Evolutionary conservation across 1,140 invertebrate species (phyloP).

Genomic region (Platorchestia sp.): DNA sequence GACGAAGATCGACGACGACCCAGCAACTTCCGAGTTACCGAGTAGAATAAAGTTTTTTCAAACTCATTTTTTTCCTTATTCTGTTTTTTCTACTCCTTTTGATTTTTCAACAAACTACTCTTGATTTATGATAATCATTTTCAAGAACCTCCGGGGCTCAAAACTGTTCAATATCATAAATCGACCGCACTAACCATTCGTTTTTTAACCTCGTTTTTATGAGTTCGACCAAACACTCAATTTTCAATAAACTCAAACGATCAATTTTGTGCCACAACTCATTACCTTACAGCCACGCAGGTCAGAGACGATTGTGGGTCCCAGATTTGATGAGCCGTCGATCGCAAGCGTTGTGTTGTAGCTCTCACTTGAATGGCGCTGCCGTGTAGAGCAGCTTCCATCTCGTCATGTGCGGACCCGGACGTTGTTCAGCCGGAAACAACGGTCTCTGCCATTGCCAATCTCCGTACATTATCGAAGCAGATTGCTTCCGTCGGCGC

Average conservation of each 20-base stretch:
- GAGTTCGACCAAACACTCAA: too few species aligned
- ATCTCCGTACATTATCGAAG: conserved; percentile 45
- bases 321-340: not conserved
- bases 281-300: not conserved
- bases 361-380: not conserved
- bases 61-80: too few species aligned
- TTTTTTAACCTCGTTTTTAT: too few species aligned
- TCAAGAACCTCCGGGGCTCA: too few species aligned
- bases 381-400: not conserved
- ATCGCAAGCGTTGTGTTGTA: not conserved
- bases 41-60: too few species aligned
- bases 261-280: not conserved
- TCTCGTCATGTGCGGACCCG: not conserved
- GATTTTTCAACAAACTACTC: not conserved
- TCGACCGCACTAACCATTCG: not conserved
- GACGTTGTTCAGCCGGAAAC: not conserved
- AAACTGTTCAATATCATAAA: not conserved
- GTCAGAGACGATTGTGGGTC: not conserved
- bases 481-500: conserved; percentile 39
- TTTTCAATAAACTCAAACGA: not conserved
- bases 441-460: not conserved
- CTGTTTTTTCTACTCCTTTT: not conserved
- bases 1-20: too few species aligned
- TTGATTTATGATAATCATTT: not conserved
- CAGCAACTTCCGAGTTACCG: too few species aligned